phyloP scores from a whole-genome alignment of 2,888 invertebrate genomes.

The Cartodere bifasciata region DNA sequence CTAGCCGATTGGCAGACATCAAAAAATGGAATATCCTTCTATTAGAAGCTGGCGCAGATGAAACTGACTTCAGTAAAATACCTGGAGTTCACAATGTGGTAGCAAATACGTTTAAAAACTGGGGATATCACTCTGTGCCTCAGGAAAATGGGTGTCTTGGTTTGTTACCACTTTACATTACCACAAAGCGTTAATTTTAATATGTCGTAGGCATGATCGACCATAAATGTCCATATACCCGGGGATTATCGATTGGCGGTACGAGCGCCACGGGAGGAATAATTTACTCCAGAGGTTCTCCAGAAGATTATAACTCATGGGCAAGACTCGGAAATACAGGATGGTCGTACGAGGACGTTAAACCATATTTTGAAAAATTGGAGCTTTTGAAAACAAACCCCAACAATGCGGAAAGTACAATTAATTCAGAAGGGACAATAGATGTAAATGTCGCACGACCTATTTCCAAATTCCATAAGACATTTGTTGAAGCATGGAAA shows the following conservation, averaged over 20 bases:
- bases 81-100: slow-evolving; percentile 41
- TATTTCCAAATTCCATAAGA: slow-evolving; percentile 7
- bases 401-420: slow-evolving; percentile 12
- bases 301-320: slow-evolving; percentile 15
- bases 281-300: slow-evolving; percentile 14
- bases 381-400: slow-evolving; percentile 16
- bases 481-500: slow-evolving; percentile 11
- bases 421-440: no score
- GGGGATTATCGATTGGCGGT: slow-evolving; percentile 16
- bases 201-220: slow-evolving; percentile 15
- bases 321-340: slow-evolving; percentile 35
- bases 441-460: no score
- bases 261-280: slow-evolving; percentile 15
- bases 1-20: slow-evolving; percentile 11
- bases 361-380: slow-evolving; percentile 36
- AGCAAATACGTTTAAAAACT: slow-evolving; percentile 14
- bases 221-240: slow-evolving; percentile 11
- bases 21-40: slow-evolving; percentile 12
- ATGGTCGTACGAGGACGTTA: slow-evolving; percentile 54
- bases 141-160: slow-evolving; percentile 16
- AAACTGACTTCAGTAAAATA: slow-evolving; percentile 14
- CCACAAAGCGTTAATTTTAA: no score
- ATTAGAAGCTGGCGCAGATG: slow-evolving; percentile 13
- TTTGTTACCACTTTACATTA: no score
- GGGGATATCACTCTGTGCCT: slow-evolving; percentile 17